A percentile compares a stretch with the other conserved stretches of the same genome.
These are phyloP conservation scores for Cryptotis parvus DNA, from an alignment of 2,113 vertebrate species.

Conservation along the genomic window DNA sequence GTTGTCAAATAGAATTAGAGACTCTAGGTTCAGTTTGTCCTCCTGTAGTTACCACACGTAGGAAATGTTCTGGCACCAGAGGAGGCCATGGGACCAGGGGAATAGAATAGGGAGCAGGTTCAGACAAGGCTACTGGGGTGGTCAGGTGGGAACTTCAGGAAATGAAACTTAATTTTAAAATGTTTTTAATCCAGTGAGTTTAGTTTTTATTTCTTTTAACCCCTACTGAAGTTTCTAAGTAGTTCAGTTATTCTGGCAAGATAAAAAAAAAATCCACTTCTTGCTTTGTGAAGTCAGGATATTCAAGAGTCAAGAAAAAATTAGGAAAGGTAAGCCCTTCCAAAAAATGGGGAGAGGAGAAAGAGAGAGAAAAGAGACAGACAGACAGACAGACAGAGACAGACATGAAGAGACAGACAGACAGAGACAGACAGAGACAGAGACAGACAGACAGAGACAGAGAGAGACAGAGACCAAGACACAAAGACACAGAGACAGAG, in stretches of 20 bases:
- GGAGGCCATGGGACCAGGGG: not conserved
- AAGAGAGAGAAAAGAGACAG: too few relatives aligned
- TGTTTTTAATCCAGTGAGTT: constrained; percentile 8
- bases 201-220: constrained; percentile 35
- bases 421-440: too few relatives aligned
- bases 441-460: too few relatives aligned
- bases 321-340: not conserved
- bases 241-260: not conserved
- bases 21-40: constrained; percentile 60
- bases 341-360: too few relatives aligned
- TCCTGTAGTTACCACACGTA: not conserved
- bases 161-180: not conserved
- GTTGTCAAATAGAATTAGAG: constrained; percentile 70
- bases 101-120: not conserved
- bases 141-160: not conserved
- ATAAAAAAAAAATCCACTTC: not conserved
- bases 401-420: too few relatives aligned
- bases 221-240: not conserved
- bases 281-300: not conserved
- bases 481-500: too few relatives aligned
- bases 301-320: not conserved
- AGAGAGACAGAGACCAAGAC: too few relatives aligned
- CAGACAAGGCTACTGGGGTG: not conserved
- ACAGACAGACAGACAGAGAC: too few relatives aligned
- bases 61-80: constrained; percentile 49